phyloP scores from a whole-genome alignment of 2,888 invertebrate species.

The Heliconius cydno region DNA sequence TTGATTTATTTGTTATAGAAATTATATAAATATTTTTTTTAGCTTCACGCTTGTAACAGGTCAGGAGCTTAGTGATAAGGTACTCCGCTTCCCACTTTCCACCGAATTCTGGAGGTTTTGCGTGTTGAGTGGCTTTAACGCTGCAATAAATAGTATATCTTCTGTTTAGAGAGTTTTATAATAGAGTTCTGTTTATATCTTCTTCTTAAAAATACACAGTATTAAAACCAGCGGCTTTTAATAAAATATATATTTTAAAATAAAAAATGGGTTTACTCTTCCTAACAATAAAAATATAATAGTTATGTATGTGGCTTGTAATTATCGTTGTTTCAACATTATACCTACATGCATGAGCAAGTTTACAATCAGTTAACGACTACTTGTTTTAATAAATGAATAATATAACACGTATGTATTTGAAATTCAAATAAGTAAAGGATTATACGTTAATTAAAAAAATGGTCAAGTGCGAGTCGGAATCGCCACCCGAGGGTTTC shows the following conservation, averaged over 20 bases:
- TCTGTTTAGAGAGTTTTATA: neutral
- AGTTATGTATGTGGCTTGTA: neutral
- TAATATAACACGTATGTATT: neutral
- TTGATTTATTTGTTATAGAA: neutral
- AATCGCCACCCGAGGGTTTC: too few relatives aligned
- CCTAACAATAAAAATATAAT: too few relatives aligned
- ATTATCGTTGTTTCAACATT: neutral
- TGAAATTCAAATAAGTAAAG: neutral
- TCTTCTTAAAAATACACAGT: neutral
- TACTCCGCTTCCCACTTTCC: neutral
- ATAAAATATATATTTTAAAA: neutral
- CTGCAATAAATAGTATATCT: too few relatives aligned
- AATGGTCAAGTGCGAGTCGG: too few relatives aligned
- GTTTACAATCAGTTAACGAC: neutral
- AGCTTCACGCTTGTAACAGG: too few relatives aligned
- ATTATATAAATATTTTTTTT: too few relatives aligned
- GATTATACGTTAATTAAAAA: neutral
- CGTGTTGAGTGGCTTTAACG: too few relatives aligned
- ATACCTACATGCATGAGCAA: neutral
- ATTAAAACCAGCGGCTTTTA: neutral
- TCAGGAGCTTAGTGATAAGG: neutral
- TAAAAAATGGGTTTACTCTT: too few relatives aligned
- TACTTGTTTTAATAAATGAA: neutral
- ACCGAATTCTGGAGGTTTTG: neutral
- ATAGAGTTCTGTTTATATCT: neutral